Conservation (phyloP, 2,888 invertebrate species). For the Morpho deidamia region DNA sequence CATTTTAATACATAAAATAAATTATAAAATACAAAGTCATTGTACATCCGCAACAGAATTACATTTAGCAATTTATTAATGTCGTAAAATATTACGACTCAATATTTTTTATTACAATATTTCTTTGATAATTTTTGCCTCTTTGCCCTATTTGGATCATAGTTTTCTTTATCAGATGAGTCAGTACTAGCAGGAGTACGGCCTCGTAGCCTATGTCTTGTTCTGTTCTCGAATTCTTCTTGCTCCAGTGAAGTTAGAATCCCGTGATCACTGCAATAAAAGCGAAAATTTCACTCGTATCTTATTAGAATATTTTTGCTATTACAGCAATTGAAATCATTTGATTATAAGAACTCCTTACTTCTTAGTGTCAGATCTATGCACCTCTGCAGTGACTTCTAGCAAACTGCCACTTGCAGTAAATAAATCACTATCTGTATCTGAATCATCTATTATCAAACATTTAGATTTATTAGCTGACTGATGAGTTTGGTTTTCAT, state of each 20-base stretch:
- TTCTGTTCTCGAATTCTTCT: conserved; percentile 31
- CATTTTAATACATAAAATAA: conserved; percentile 2
- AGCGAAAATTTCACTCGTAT: not conserved
- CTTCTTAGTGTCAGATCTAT: conserved; percentile 43
- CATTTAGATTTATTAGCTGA: conserved; percentile 13
- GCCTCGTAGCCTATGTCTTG: conserved; percentile 39
- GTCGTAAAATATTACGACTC: not conserved
- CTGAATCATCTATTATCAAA: conserved; percentile 52
- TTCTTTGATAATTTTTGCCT: conserved; percentile 29
- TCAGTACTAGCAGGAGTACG: conserved; percentile 55
- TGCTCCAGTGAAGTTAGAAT: conserved; percentile 41
- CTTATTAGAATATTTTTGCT: no score
- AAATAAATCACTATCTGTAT: conserved; percentile 40
- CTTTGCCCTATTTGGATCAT: conserved; percentile 55
- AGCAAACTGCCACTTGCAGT: conserved; percentile 34
- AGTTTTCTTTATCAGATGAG: conserved; percentile 69
- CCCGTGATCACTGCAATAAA: conserved; percentile 43
- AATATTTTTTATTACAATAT: conserved; percentile 15
- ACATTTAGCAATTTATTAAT: not conserved
- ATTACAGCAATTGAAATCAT: no score
- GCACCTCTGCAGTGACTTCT: conserved; percentile 50
- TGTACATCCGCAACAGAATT: not conserved
- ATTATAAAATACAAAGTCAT: not conserved
- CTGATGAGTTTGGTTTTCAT: not conserved
- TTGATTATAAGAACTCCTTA: conserved; percentile 34